Base-by-base conservation (phyloP, 2,113 vertebrate genomes). In the Cyanoramphus novaezelandiae region DNA sequence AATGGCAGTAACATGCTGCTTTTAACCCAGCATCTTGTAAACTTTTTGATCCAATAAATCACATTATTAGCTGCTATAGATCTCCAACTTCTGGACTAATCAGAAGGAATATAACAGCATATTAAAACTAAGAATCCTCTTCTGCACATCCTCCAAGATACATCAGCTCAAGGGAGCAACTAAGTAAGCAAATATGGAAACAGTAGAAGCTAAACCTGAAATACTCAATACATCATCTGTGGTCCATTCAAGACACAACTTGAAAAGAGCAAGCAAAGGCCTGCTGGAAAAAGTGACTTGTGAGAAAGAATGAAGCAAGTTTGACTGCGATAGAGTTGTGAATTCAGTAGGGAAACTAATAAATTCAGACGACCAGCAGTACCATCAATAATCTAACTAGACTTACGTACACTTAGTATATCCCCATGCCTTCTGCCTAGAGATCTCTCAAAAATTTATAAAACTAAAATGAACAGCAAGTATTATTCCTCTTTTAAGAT, bases 1-100 rank as follows among this genome's bases (percentile, higher is more conserved):
- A 72, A 69, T 6, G 15, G 27, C 18, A 74, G 65, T 19, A 43
- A 19, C 23, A 44, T 0, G 0, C 10, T 43, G n/a, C 15, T 53
- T 87, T 60, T 57, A 90, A 82, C 37, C 18, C 41, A 83, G 35
- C 21, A 28, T 13, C 60, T 47, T 76, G 16, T 15, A 17, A 82
- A 14, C 6, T 55, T 89, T 59, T 35, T 39, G 19, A 94, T 70
- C 41, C 25, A 24, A 11, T 18, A 68, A 49, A 39, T 82, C 29
- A 33, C 7, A 24, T 57, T 0, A 13, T 49, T 41, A 81, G 5
- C 10, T 82, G 78, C 77, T 62, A 16, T 0, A 64, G 60, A 63
- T 16, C 29, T 91, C 19, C 25, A 72, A 17, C 3, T 67, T 68
- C 55, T 50, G 37, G 19, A 31, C 69, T 57, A 49, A 72, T 41